Base-by-base conservation (phyloP, 2,888 invertebrate genomes). In the Cactoblastis cactorum region DNA sequence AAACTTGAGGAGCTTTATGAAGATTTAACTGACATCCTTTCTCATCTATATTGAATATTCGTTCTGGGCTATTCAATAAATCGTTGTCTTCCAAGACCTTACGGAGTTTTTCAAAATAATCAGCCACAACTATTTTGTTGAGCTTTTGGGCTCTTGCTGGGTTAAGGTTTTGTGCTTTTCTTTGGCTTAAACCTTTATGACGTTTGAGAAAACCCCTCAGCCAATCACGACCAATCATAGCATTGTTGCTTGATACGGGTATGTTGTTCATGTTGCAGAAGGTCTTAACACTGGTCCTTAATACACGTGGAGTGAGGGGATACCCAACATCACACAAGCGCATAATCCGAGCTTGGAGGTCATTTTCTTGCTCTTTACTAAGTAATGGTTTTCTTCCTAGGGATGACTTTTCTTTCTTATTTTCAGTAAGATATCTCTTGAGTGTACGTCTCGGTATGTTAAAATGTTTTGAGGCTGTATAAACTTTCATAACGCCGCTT, bases 1-100 rank as follows among this genome's bases (percentile, higher is more conserved):
- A 51, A 55, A 56, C 52, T 53, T 54, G n/a, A 34, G 55, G 52
- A 43, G 53, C 17, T 53, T 57, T 53, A 39, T 59, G 52, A 11
- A 49, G 28, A 18, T 39, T 39, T 22, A 39, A 22, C 15, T 47
- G 47, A 18, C 47, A 47, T 22, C 47, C 43, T 17, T 24, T 43
- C n/a, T 43, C 43, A 19, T 43, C 43, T 18, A 39, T 39, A 6
- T 35, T 35, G 6, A 35, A 35, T 2, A 35, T 35, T 9, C 53
- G 48, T 50, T 58, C 56, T 3, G 56, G 58, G 46, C 52, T 56
- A 14, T 54, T 53, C 49, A 56, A 45, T 22, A 57, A 12, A 33
- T 55, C 53, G 47, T 50, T n/a, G 14, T 55, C 43, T 53, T 55
- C 52, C 49, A 56, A 28, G 11, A 48, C 37, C 32, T 56, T 53